Base-by-base conservation (phyloP, 2,797 vertebrate species). In the Chlorospingus semifuscus region DNA sequence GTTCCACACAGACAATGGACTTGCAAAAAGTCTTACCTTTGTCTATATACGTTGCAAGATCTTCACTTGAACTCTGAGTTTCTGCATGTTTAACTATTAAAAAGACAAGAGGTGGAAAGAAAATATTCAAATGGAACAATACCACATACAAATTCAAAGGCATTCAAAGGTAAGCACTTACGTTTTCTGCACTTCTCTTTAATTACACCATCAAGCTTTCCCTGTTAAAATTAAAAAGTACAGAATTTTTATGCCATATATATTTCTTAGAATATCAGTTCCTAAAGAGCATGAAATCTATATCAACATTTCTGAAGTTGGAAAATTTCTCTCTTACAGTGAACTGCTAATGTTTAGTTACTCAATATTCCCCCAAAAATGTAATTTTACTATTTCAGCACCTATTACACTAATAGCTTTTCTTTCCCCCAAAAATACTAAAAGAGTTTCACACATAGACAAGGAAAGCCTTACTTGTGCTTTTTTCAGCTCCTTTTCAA, bases 401-500 rank as follows among this genome's bases (percentile, higher is more conserved):
- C 20, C 26, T 80, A 50, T 49, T 3, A 74, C 42, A 71, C 15
- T 52, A 87, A 13, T 4, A 74, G 32, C 32, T 89, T 80, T 63
- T 55, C 11, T 39, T 26, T 12, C 4, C 11, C 11, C 12, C 1
- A 13, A 41, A 85, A 86, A 56, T 46, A 59, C 17, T 55, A 66
- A 15, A 70, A 77, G 15, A 72, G 11, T 21, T 79, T 59, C 9
- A 47, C 17, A 11, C 13, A 47, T 42, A 87, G 41, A 87, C 21
- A 39, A 42, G 23, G 5, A 26, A 82, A 76, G 47, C 56, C 65
- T 94, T 97, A 98, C 98, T 96, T 98, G 98, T 42, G 98, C 98
- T 96, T 98, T 97, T 90, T 98, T 98, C 53, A 99, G 96, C 84
- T 99, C 96, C 24, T 98, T 98, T 95, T 99, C 98, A 65, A 99